Evolutionary conservation across 2,797 vertebrate species (phyloP).

Genomic region (Pyrocephalus nanus): DNA sequence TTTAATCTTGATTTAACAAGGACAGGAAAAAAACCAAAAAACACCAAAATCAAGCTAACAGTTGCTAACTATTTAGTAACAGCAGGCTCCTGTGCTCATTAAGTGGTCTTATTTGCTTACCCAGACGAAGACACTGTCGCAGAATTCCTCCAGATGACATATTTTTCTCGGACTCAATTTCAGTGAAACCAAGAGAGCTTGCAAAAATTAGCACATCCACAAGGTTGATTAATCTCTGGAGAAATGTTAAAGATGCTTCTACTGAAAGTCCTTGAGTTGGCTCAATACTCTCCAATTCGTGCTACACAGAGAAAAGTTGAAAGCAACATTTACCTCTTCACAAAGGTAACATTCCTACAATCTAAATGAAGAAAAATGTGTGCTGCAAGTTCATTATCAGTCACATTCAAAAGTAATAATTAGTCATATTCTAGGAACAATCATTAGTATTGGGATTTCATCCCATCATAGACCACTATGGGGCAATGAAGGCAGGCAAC

Average conservation of each 20-base stretch:
- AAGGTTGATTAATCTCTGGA: slow-evolving; percentile 92
- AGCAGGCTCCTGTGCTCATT: not conserved
- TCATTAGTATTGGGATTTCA: not conserved
- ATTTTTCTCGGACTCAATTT: slow-evolving; percentile 98
- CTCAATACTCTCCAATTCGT: slow-evolving; percentile 94
- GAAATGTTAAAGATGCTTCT: slow-evolving; percentile 91
- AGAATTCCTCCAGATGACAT: slow-evolving; percentile 97
- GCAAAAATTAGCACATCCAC: slow-evolving; percentile 98
- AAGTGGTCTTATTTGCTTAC: slow-evolving; percentile 71
- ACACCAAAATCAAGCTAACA: not conserved
- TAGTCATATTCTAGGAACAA: not conserved
- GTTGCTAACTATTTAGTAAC: not conserved
- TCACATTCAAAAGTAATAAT: not conserved
- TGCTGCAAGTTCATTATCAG: not conserved
- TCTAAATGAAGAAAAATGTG: not conserved
- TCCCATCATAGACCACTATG: not conserved
- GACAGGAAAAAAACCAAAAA: too few relatives aligned
- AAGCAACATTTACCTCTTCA: slow-evolving; percentile 16
- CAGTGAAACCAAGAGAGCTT: slow-evolving; percentile 94
- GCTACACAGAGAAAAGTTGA: slow-evolving; percentile 75
- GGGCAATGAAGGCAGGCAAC: not conserved
- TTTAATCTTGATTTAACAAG: not conserved
- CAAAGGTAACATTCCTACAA: not conserved
- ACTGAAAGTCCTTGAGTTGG: slow-evolving; percentile 91
- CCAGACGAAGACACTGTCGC: slow-evolving; percentile 93